A percentile compares a stretch with the other conserved stretches of the same genome.
Conservation (phyloP, 2,113 vertebrate species). For the Petaurus breviceps region DNA sequence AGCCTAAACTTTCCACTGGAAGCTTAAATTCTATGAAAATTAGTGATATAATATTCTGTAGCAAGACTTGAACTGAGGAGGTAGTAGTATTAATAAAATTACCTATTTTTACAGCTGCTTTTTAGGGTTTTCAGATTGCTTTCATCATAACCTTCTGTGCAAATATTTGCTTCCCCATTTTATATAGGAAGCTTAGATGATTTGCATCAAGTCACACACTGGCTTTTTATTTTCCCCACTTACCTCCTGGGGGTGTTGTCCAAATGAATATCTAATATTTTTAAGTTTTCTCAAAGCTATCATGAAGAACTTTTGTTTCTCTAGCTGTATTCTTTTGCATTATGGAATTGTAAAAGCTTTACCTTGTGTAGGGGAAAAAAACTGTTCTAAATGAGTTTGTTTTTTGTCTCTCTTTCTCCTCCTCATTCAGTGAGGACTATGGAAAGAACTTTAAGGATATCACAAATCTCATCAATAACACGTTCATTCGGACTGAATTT, state of each 20-base stretch:
- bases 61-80: background rate
- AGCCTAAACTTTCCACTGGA: background rate
- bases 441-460: conserved; percentile 93
- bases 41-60: background rate
- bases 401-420: conserved; percentile 30
- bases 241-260: background rate
- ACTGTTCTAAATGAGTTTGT: conserved; percentile 15
- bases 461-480: conserved; percentile 92
- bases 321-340: background rate
- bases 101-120: background rate
- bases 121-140: background rate
- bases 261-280: background rate
- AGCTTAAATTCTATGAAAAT: conserved; percentile 7
- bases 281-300: background rate
- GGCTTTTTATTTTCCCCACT: background rate
- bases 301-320: background rate
- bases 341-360: background rate
- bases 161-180: background rate
- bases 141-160: background rate
- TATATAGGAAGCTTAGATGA: background rate
- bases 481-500: conserved; percentile 93
- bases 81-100: background rate
- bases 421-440: conserved; percentile 89
- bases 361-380: background rate
- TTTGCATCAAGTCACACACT: background rate